Percentiles rank a stretch among this genome's conserved stretches.
Evolutionary conservation across 2,113 vertebrate species (phyloP).

Genomic region (Ictidomys tridecemlineatus): DNA sequence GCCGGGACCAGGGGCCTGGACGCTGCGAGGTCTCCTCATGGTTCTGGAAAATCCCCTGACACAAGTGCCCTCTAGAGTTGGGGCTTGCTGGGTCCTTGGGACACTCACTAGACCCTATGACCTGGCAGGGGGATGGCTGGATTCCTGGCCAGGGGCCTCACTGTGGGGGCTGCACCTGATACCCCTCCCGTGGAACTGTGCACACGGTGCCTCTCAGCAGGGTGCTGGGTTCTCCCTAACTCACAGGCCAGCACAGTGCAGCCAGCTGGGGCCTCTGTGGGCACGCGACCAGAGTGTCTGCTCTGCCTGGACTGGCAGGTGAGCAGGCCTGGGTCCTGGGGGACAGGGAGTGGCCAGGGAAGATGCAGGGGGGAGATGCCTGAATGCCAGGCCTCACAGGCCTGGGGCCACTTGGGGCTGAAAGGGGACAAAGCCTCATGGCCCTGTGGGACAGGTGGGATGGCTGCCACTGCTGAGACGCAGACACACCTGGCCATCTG

Average conservation of each 20-base stretch:
- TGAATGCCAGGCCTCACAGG: neutral
- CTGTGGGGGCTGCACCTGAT: neutral
- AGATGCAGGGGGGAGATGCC: neutral
- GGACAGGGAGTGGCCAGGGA: too few species aligned
- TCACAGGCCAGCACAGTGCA: too few species aligned
- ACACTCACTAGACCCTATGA: neutral
- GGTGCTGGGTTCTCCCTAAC: neutral
- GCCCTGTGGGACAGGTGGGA: fast-evolving
- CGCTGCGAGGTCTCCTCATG: fast-evolving
- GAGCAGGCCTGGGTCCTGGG: neutral
- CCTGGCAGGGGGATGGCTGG: neutral
- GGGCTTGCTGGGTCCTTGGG: neutral
- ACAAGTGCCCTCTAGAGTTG: neutral
- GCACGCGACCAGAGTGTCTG: fast-evolving
- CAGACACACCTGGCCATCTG: neutral
- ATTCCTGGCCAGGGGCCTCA: neutral
- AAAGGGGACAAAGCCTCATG: neutral
- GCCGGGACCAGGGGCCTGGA: neutral
- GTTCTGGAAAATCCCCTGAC: neutral
- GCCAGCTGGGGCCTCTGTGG: too few species aligned
- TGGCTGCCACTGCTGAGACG: fast-evolving
- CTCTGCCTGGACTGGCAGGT: neutral
- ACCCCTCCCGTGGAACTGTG: fast-evolving
- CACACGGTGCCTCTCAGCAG: fast-evolving
- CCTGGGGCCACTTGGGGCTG: too few species aligned